Evolutionary conservation across 2,113 vertebrate genomes (phyloP).

Genomic region (Acrocephalus arundinaceus): DNA sequence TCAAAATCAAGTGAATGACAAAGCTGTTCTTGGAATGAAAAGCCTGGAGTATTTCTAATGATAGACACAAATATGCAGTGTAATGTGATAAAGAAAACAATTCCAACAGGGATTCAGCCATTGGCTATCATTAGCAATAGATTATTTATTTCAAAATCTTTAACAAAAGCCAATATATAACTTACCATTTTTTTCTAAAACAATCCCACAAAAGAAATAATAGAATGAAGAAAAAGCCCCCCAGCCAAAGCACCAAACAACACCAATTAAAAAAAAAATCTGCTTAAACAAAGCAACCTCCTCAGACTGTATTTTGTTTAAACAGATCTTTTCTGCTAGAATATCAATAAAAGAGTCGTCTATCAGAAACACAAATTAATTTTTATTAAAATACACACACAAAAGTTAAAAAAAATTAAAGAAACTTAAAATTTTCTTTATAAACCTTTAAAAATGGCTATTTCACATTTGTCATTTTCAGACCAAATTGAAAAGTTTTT

Average conservation of each 20-base stretch:
- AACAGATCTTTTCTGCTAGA: not conserved
- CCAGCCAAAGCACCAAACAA: not conserved
- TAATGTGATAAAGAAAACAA: constrained; percentile 23
- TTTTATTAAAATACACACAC: not conserved
- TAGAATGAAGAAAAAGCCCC: not conserved
- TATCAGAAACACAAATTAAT: not conserved
- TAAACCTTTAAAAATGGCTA: not conserved
- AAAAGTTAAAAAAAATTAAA: not conserved
- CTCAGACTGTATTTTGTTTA: not conserved
- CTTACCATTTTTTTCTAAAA: constrained; percentile 52
- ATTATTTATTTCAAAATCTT: constrained; percentile 38
- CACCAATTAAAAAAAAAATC: not conserved
- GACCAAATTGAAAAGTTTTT: not conserved
- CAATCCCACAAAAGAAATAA: not conserved
- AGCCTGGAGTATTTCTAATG: not conserved
- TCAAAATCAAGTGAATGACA: not conserved
- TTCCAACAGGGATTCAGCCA: constrained; percentile 19
- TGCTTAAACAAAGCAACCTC: fast-evolving
- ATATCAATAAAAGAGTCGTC: constrained; percentile 3
- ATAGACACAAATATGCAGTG: not conserved
- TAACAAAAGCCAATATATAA: constrained; percentile 4
- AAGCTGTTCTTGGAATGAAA: not conserved
- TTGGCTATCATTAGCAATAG: constrained; percentile 12
- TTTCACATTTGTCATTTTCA: not conserved
- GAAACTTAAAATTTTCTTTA: not conserved